Evolutionary conservation across 2,888 invertebrate species (phyloP), one percentile per base, ranked within the genome.

Genomic region (Caenorhabditis sp.): DNA sequence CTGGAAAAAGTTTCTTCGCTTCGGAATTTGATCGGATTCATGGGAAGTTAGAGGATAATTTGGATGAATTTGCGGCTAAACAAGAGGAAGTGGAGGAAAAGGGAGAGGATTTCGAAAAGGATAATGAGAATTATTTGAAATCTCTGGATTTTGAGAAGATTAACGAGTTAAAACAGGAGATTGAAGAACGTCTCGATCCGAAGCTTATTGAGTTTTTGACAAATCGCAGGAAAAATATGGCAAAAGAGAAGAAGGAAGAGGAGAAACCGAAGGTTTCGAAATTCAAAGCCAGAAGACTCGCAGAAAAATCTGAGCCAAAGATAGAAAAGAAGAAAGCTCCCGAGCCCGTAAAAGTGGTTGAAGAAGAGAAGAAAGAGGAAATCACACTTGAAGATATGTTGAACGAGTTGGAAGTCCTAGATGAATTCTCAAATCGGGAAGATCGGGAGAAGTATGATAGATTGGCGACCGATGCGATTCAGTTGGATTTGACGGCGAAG

Each of bases 391-490:
- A 75, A 20, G 84, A 83, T 23, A 70, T 79, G 57, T 71, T 86
- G 36, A 83, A 80, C 53, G 80, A 86, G 62, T 63, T 86, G 66
- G 86, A 86, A 68, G 80, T 86, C 1, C 67, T 86, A 20, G 81
- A 81, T 3, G 81, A 81, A 23, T 83, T 67, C 26, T 63, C 26
- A 23, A 69, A 69, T 67, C 61, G 72, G 17, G 64, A 75, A 23
- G 82, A 82, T 38, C 66, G 63, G 56, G 84, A 82, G 65, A 79
- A 80, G 31, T 84, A 84, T 58, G 60, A 79, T 59, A 68, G 86
- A 54, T 66, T 85, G 64, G 86, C 86, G 17, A 78, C 83, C 63
- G 83, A 86, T 65, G 83, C 86, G 0, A 77, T 84, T 21, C 84
- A 86, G 65, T 56, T 85, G 54, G 86, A 86, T 52, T 65, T 86